Percentiles rank a stretch among this genome's conserved stretches.
Evolutionary conservation across 2,888 invertebrate genomes (phyloP).

Genomic region (Habrosyne pyritoides): DNA sequence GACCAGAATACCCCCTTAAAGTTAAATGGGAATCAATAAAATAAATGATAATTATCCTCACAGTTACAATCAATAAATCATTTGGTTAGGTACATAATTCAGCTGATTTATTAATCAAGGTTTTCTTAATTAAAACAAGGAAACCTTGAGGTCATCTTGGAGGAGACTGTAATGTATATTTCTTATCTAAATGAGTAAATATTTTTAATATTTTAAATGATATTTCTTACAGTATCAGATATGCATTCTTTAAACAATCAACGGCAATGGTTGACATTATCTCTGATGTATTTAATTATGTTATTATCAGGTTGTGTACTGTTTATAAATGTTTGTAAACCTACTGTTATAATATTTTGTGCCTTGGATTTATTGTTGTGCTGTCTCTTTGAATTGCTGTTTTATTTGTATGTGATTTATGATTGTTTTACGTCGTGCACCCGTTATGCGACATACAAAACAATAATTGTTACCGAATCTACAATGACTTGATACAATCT

Average conservation of each 20-base stretch:
- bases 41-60: neutral
- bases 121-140: neutral
- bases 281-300: constrained; percentile 1
- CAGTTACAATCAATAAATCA: neutral
- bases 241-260: neutral
- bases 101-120: neutral
- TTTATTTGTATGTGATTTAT: neutral
- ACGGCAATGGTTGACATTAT: neutral
- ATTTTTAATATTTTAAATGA: neutral
- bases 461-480: too few relatives aligned
- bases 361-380: constrained; percentile 1
- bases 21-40: neutral
- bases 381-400: neutral
- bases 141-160: neutral
- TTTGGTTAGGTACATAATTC: neutral
- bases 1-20: neutral
- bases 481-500: too few relatives aligned
- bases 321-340: neutral
- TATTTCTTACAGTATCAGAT: neutral
- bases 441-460: too few relatives aligned
- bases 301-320: neutral
- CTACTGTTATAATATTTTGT: neutral
- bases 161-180: neutral
- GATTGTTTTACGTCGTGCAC: neutral
- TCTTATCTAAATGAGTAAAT: neutral